Evolutionary conservation across 2,888 invertebrate species (phyloP).

Genomic region (Agriopis aurantiaria): DNA sequence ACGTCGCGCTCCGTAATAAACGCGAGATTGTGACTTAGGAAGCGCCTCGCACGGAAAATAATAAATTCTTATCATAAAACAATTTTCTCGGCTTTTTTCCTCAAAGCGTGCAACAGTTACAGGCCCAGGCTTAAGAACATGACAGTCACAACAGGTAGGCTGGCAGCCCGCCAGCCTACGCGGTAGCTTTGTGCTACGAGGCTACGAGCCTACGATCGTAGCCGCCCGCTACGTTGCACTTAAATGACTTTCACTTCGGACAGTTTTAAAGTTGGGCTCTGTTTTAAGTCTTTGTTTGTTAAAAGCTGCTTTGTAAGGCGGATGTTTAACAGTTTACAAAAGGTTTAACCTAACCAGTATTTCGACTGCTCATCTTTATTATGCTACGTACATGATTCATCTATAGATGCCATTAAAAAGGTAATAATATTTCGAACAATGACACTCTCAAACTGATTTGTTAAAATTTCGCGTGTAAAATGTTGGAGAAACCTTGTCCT

Average conservation of each 20-base stretch:
- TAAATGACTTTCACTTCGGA: slow-evolving; percentile 58
- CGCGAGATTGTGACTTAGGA: slow-evolving; percentile 46
- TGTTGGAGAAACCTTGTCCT: slow-evolving; percentile 7
- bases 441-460: slow-evolving; percentile 3
- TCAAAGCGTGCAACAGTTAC: slow-evolving; percentile 60
- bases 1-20: slow-evolving; percentile 41
- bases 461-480: slow-evolving; percentile 10
- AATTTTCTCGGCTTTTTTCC: slow-evolving; percentile 52
- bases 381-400: slow-evolving; percentile 1
- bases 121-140: slow-evolving; percentile 64
- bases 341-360: slow-evolving; percentile 11
- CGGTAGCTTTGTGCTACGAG: slow-evolving; percentile 57
- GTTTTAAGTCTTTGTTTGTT: slow-evolving; percentile 42
- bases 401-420: slow-evolving; percentile 1
- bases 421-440: slow-evolving; percentile 1
- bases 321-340: slow-evolving; percentile 32
- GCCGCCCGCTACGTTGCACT: slow-evolving; percentile 57
- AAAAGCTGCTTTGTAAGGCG: slow-evolving; percentile 28
- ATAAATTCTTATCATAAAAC: slow-evolving; percentile 48
- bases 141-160: slow-evolving; percentile 80
- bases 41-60: slow-evolving; percentile 42
- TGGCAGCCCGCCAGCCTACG: slow-evolving; percentile 77
- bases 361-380: slow-evolving; percentile 6
- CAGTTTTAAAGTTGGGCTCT: slow-evolving; percentile 53
- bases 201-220: slow-evolving; percentile 62